Conservation (phyloP, 2,797 vertebrate genomes). For the Xiphorhynchus erythropygius region DNA sequence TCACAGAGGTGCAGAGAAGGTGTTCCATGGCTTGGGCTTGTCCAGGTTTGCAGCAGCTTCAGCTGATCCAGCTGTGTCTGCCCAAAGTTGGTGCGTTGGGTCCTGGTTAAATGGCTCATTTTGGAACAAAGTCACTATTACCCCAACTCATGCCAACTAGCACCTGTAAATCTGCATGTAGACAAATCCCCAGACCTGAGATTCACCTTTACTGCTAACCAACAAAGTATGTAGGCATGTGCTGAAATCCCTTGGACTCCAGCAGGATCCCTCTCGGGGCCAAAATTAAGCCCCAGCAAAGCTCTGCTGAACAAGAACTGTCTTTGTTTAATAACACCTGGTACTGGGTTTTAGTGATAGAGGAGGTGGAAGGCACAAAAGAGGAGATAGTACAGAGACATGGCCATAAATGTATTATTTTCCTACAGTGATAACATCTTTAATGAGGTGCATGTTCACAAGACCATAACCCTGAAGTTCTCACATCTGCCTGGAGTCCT, state of each 20-base stretch:
- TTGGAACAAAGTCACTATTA: neutral
- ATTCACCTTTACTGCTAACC: neutral
- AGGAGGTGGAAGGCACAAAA: neutral
- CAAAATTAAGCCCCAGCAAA: neutral
- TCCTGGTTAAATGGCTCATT: neutral
- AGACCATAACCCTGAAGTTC: neutral
- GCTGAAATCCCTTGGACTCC: neutral
- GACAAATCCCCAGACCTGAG: neutral
- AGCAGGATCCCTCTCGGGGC: neutral
- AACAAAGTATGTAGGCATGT: neutral
- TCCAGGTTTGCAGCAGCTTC: neutral
- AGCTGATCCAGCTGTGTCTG: neutral
- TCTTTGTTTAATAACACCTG: neutral
- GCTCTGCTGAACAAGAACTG: neutral
- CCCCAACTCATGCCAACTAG: neutral
- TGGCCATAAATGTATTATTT: neutral
- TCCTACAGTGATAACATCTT: neutral
- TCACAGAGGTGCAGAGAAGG: neutral
- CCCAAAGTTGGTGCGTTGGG: accelerated
- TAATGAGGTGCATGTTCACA: neutral
- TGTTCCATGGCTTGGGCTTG: neutral
- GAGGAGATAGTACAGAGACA: neutral
- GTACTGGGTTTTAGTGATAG: accelerated
- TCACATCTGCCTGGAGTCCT: neutral
- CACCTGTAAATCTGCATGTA: neutral